These are phyloP conservation scores for Caenorhabditis sp. DNA, from an alignment of 2,888 invertebrate species.

Conservation along the genomic window DNA sequence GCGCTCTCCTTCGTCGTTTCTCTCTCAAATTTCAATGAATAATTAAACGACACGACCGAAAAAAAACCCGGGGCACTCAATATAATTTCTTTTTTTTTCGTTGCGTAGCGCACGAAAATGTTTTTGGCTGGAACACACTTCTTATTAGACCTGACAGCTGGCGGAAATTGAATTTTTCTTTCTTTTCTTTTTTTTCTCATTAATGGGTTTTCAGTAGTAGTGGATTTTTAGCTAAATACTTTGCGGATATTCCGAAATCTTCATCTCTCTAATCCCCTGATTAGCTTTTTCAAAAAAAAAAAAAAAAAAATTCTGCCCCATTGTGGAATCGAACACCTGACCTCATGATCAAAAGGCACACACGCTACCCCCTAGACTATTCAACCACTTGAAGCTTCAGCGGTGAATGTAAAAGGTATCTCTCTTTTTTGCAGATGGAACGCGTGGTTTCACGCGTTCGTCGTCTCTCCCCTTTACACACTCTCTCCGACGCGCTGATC, in stretches of 20 bases:
- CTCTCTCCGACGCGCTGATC: constrained; percentile 60
- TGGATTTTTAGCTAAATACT: too few relatives aligned
- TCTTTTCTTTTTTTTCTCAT: background rate
- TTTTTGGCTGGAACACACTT: background rate
- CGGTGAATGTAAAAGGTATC: too few relatives aligned
- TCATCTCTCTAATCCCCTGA: background rate
- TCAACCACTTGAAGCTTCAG: too few relatives aligned
- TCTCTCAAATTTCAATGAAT: background rate
- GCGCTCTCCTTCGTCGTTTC: background rate
- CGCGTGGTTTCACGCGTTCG: constrained; percentile 55
- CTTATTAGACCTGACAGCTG: background rate
- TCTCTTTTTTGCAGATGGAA: constrained; percentile 43
- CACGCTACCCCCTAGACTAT: too few relatives aligned
- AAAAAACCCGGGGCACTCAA: background rate
- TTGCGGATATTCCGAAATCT: background rate
- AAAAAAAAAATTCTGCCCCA: too few relatives aligned
- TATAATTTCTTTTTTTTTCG: background rate
- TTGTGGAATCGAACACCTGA: too few relatives aligned
- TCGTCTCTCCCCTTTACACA: constrained; percentile 48
- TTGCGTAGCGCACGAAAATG: background rate
- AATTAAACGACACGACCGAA: constrained; percentile 1
- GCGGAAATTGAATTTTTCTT: background rate
- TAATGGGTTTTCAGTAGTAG: too few relatives aligned
- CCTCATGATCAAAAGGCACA: too few relatives aligned
- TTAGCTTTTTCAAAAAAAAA: background rate